These are phyloP conservation scores for Chymomyza fuscimana DNA, from an alignment of 2,888 invertebrate species.

Conservation along the genomic window DNA sequence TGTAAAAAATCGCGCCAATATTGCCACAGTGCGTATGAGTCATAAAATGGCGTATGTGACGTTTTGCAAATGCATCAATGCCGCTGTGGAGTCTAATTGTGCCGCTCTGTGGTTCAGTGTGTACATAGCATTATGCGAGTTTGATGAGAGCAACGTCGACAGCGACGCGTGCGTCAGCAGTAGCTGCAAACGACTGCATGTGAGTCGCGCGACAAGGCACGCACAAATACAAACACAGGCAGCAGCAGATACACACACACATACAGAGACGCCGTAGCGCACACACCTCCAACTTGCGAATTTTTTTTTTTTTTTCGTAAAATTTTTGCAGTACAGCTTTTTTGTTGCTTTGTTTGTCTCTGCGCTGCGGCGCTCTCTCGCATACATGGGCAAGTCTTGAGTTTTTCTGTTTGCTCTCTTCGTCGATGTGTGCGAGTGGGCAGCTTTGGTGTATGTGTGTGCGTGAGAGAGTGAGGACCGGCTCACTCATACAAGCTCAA, in stretches of 20 bases:
- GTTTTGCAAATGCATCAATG: too few relatives aligned
- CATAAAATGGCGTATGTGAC: too few relatives aligned
- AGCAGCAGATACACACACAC: conserved; percentile 14
- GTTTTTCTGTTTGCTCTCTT: not conserved
- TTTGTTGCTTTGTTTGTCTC: conserved; percentile 57
- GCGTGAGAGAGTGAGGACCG: not conserved
- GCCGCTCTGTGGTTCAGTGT: too few relatives aligned
- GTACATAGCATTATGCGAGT: not conserved
- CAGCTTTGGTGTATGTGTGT: not conserved
- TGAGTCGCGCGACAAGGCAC: conserved; percentile 65
- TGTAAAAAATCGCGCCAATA: too few relatives aligned
- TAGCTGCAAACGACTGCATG: conserved; percentile 21
- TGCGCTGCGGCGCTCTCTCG: conserved; percentile 25
- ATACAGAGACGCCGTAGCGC: conserved; percentile 11
- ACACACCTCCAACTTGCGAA: conserved; percentile 45
- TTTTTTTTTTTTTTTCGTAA: conserved; percentile 40
- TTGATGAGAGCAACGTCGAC: conserved; percentile 29
- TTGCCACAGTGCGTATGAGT: too few relatives aligned
- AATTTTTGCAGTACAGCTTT: conserved; percentile 54
- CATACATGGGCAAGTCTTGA: conserved; percentile 1
- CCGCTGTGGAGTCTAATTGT: too few relatives aligned
- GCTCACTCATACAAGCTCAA: conserved; percentile 33
- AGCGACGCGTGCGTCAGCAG: conserved; percentile 54
- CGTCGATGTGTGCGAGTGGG: not conserved
- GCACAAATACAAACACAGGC: conserved; percentile 39